A percentile compares a stretch with the other conserved stretches of the same genome.
These are phyloP conservation scores for Salarias fasciatus DNA, from an alignment of 2,797 vertebrate genomes.

Conservation along the genomic window DNA sequence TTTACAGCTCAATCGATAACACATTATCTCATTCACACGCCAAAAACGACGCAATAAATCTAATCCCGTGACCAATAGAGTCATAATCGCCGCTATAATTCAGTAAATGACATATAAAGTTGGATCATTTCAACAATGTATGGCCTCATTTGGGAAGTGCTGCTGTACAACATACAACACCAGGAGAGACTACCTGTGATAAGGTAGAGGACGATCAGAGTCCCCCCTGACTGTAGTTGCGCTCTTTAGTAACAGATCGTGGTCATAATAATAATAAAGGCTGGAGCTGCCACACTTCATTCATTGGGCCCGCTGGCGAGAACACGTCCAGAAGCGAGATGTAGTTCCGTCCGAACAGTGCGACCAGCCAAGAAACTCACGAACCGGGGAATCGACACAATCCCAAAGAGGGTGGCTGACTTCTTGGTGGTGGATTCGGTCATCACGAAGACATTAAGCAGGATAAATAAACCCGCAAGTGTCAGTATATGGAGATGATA, in stretches of 20 bases:
- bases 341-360: slow-evolving; percentile 16
- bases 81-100: not conserved
- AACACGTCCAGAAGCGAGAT: slow-evolving; percentile 16
- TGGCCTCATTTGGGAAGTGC: not conserved
- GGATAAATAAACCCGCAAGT: slow-evolving; percentile 29
- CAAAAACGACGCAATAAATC: slow-evolving; percentile 31
- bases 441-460: slow-evolving; percentile 19
- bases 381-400: not conserved
- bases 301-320: slow-evolving; percentile 55
- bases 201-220: not conserved
- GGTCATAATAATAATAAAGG: slow-evolving; percentile 13
- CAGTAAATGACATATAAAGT: slow-evolving; percentile 27
- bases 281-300: slow-evolving; percentile 55
- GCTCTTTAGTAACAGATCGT: not conserved
- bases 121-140: not conserved
- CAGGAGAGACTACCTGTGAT: too few relatives aligned
- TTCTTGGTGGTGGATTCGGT: slow-evolving; percentile 11
- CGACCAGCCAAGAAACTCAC: not conserved
- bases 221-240: not conserved
- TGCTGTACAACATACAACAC: too few relatives aligned
- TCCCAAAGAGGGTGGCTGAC: not conserved
- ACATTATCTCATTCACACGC: slow-evolving; percentile 20
- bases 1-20: slow-evolving; percentile 15
- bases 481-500: slow-evolving; percentile 26
- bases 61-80: not conserved